Evolutionary conservation across 1,140 invertebrate species (phyloP).

Genomic region (Anastatus disparis): DNA sequence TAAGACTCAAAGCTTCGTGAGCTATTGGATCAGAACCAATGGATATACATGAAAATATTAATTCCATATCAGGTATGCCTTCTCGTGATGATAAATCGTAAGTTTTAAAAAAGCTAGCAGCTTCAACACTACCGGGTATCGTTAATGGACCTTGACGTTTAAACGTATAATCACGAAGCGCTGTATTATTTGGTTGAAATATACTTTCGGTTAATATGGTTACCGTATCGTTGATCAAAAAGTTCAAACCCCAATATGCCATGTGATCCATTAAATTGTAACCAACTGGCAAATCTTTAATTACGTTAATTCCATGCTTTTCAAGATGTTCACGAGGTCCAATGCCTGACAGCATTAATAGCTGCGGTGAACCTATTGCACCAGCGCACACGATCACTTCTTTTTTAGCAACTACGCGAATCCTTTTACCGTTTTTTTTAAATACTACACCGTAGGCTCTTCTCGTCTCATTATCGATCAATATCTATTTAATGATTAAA

Average conservation of each 20-base stretch:
- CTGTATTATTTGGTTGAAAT: neutral
- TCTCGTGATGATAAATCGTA: neutral
- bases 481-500: conserved; percentile 43
- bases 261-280: conserved; percentile 70
- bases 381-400: conserved; percentile 80
- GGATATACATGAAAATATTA: neutral
- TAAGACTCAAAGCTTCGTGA: neutral
- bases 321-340: conserved; percentile 70
- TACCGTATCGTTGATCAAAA: conserved; percentile 6
- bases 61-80: conserved; percentile 2
- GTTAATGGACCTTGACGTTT: conserved; percentile 13
- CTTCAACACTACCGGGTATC: neutral
- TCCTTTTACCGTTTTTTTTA: conserved; percentile 49
- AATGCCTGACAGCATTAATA: conserved; percentile 78
- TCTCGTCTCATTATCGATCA: conserved; percentile 68
- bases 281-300: conserved; percentile 70
- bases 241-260: conserved; percentile 23
- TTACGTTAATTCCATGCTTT: conserved; percentile 57
- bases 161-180: neutral
- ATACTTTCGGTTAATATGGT: neutral
- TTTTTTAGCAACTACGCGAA: conserved; percentile 46
- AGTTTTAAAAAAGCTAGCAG: neutral
- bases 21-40: neutral
- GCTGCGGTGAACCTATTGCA: conserved; percentile 77
- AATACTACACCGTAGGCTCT: conserved; percentile 70